phyloP scores from a whole-genome alignment of 2,797 vertebrate species.

The Paedocypris micromegethes region DNA sequence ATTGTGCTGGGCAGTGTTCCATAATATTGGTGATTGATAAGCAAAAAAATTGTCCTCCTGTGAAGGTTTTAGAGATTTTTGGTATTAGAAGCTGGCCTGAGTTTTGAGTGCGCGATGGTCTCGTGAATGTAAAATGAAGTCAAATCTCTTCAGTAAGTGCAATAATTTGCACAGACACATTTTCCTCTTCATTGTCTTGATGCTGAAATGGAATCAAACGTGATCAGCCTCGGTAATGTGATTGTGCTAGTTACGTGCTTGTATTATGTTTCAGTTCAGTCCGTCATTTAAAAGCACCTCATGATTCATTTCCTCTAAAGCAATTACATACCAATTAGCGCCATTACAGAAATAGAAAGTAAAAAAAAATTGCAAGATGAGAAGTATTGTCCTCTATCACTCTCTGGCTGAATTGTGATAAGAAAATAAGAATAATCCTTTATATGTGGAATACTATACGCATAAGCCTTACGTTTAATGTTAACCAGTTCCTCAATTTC shows the following conservation, averaged over 20 bases:
- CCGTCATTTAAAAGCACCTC: conserved; percentile 13
- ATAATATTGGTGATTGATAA: too few relatives aligned
- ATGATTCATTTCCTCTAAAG: conserved; percentile 32
- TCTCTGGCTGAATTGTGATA: neutral
- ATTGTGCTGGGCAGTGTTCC: too few relatives aligned
- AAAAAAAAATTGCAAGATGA: neutral
- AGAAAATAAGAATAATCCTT: conserved; percentile 28
- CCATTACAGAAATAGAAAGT: conserved; percentile 15
- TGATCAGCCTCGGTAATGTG: conserved; percentile 2
- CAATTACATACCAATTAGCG: conserved; percentile 17
- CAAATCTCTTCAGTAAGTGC: neutral
- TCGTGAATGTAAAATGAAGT: neutral
- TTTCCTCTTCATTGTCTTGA: conserved; percentile 3
- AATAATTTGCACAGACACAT: conserved; percentile 1
- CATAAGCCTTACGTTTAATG: too few relatives aligned
- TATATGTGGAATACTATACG: neutral
- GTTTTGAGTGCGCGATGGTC: too few relatives aligned
- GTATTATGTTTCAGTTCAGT: conserved; percentile 12
- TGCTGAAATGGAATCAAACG: conserved; percentile 12
- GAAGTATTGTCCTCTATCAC: neutral
- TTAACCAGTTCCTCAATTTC: too few relatives aligned
- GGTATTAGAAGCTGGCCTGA: too few relatives aligned
- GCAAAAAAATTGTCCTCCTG: too few relatives aligned
- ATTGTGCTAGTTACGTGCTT: conserved; percentile 18
- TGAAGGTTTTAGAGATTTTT: too few relatives aligned